These are phyloP conservation scores for Pheosia gnoma DNA, from an alignment of 2,888 invertebrate genomes.

Conservation along the genomic window DNA sequence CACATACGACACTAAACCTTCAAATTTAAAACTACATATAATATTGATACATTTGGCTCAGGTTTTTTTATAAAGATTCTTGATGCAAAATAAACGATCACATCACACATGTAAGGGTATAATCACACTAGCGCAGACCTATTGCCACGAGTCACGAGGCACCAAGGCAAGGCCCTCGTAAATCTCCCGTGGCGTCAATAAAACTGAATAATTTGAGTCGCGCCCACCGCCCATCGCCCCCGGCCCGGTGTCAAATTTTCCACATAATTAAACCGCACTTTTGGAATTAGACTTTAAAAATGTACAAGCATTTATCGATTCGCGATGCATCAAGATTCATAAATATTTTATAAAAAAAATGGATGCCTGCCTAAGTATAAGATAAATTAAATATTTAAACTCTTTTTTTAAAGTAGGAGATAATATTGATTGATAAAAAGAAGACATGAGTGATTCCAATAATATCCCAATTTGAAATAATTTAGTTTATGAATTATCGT, in stretches of 20 bases:
- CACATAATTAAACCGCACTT: slow-evolving; percentile 71
- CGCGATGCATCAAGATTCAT: slow-evolving; percentile 11
- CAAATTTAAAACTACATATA: no score
- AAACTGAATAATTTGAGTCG: slow-evolving; percentile 67
- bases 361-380: no score
- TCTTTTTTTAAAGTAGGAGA: no score
- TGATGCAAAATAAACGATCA: slow-evolving; percentile 30
- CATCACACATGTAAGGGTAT: slow-evolving; percentile 16
- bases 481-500: no score
- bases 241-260: slow-evolving; percentile 78
- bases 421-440: no score
- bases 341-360: no score
- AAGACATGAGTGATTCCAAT: no score
- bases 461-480: no score
- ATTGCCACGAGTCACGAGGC: slow-evolving; percentile 16
- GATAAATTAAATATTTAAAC: no score
- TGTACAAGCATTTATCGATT: slow-evolving; percentile 45
- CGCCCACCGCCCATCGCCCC: slow-evolving; percentile 57
- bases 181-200: slow-evolving; percentile 63
- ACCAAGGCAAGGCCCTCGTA: slow-evolving; percentile 44
- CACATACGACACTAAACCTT: no score
- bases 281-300: slow-evolving; percentile 55
- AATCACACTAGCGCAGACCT: slow-evolving; percentile 13
- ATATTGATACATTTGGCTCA: no score
- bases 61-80: slow-evolving; percentile 16